Evolutionary conservation across 2,888 invertebrate genomes (phyloP).

Genomic region (Pyralis farinalis): DNA sequence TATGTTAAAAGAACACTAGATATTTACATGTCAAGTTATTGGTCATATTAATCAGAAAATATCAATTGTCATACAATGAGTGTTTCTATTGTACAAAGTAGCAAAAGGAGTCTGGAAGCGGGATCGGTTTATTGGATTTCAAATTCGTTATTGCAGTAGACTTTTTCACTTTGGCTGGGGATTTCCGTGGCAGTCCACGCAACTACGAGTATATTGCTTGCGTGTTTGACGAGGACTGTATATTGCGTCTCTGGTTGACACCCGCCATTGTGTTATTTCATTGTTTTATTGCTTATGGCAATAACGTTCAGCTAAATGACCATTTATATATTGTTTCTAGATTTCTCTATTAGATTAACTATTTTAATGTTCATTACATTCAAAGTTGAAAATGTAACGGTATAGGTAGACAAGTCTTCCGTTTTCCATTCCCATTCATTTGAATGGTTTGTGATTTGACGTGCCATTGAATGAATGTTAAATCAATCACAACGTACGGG

Average conservation of each 20-base stretch:
- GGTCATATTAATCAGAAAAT: neutral
- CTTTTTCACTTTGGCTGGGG: constrained; percentile 53
- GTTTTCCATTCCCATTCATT: too few species aligned
- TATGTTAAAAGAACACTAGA: too few species aligned
- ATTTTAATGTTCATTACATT: too few species aligned
- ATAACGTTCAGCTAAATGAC: constrained; percentile 28
- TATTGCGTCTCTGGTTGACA: constrained; percentile 6
- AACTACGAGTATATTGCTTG: constrained; percentile 57
- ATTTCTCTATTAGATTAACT: too few species aligned
- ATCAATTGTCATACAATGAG: constrained; percentile 2
- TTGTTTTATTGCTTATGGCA: constrained; percentile 57
- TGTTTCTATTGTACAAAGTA: constrained; percentile 9
- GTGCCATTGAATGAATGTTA: too few species aligned
- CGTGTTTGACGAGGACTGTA: constrained; percentile 47
- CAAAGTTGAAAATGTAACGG: too few species aligned
- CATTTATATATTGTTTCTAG: too few species aligned
- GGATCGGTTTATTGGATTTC: constrained; percentile 60
- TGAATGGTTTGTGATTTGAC: too few species aligned
- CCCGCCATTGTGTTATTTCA: neutral
- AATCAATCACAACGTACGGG: too few species aligned
- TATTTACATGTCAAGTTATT: too few species aligned
- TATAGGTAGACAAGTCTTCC: too few species aligned
- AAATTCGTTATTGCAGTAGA: constrained; percentile 68
- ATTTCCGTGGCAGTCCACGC: constrained; percentile 47
- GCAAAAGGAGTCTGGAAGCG: constrained; percentile 30